Evolutionary conservation across 2,797 vertebrate species (phyloP), one percentile per base, ranked within the genome.

Genomic region (Hippopotamyrus pictus): DNA sequence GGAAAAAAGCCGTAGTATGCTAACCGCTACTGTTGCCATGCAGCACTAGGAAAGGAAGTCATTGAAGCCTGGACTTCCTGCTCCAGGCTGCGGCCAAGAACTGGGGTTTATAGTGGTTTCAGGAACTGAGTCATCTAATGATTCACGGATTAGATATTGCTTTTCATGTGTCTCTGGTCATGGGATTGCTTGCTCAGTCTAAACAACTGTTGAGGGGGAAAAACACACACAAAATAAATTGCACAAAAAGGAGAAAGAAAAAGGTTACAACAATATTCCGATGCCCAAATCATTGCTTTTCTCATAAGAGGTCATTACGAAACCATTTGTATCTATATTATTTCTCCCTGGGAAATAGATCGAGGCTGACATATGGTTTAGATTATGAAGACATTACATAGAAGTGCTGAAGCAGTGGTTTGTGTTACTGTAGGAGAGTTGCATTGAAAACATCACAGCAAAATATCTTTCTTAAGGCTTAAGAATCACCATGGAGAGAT

Each of bases 11-110:
- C 96, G 93, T 94, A 95, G 93, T 94, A 95, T 94, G 93, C 94
- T 95, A 97, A 96, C 96, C 96, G 92, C 97, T 92, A 94, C 93
- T 9, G 69, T 95, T 90, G 95, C 95, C 93, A 95, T 91, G 94
- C 97, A 94, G 94, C 91, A 93, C 95, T 94, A 95, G 95, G 96
- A 98, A 96, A 98, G 98, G 97, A 99, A 99, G 98, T 97, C 96
- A 97, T 98, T 97, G 96, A 97, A 97, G 97, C 96, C 92, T 96
- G 96, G 97, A 98, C 98, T 98, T 99, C 98, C 97, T 98, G 97
- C 96, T 97, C 96, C 97, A 95, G 95, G 95, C 95, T 94, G 95
- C 93, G 96, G 97, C 97, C 97, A 97, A 97, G 95, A 97, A 96
- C 96, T 92, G 97, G 97, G 95, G 96, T 96, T 97, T 97, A 96